phyloP scores from a whole-genome alignment of 1,140 invertebrate species.

The Drosophila aff. region DNA sequence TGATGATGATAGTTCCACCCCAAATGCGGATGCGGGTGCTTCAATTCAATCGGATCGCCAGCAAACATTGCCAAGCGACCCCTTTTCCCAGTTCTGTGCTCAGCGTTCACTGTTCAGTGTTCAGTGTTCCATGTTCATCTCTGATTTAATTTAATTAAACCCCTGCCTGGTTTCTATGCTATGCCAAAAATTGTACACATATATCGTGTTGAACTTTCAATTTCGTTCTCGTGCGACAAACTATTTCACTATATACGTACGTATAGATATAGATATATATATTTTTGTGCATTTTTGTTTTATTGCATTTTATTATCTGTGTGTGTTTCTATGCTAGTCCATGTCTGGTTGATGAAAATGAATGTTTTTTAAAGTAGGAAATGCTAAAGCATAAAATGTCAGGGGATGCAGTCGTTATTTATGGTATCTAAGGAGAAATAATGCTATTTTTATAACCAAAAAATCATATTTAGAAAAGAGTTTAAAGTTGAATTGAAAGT shows the following conservation, averaged over 20 bases:
- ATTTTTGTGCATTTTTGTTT: conserved; percentile 40
- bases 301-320: conserved; percentile 48
- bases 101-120: not conserved
- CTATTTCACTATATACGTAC: conserved; percentile 37
- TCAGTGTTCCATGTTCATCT: conserved; percentile 6
- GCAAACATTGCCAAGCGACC: conserved; percentile 12
- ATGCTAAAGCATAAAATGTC: conserved; percentile 56
- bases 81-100: conserved; percentile 10
- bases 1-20: conserved; percentile 27
- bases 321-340: conserved; percentile 33
- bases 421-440: conserved; percentile 16
- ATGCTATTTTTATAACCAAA: conserved; percentile 16
- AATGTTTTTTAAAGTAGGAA: conserved; percentile 85
- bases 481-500: not conserved
- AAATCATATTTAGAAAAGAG: not conserved
- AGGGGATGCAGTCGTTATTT: conserved; percentile 38
- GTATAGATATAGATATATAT: conserved; percentile 1
- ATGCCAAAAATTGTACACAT: conserved; percentile 21
- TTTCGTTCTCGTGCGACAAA: conserved; percentile 64
- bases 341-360: conserved; percentile 76
- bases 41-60: conserved; percentile 42
- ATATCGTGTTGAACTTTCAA: conserved; percentile 67
- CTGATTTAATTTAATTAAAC: conserved; percentile 83
- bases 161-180: conserved; percentile 34
- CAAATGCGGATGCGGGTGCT: conserved; percentile 53